phyloP scores from a whole-genome alignment of 2,888 invertebrate genomes.

The Thelaira solivaga region DNA sequence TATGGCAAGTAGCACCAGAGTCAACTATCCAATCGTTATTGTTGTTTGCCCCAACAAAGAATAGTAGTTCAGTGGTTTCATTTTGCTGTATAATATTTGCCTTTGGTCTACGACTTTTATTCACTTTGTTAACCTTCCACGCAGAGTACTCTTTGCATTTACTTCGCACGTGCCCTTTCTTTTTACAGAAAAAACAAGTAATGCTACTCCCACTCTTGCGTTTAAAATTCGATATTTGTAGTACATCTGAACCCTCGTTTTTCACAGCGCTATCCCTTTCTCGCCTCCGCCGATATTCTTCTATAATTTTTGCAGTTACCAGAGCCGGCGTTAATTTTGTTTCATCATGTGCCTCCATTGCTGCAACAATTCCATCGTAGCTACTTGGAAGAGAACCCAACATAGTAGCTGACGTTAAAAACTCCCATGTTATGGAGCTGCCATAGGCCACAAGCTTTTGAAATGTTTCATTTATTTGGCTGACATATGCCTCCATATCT shows the following conservation, averaged over 20 bases:
- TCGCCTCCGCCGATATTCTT: constrained; percentile 44
- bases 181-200: constrained; percentile 60
- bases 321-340: constrained; percentile 30
- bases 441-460: constrained; percentile 42
- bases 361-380: constrained; percentile 55
- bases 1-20: constrained; percentile 60
- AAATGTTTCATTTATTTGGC: constrained; percentile 44
- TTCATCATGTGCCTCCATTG: constrained; percentile 50
- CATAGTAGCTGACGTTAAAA: constrained; percentile 34
- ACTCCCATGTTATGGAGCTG: constrained; percentile 32
- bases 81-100: constrained; percentile 33
- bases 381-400: constrained; percentile 38
- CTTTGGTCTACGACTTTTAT: constrained; percentile 10
- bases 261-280: neutral
- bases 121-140: constrained; percentile 30
- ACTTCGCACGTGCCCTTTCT: constrained; percentile 38
- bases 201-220: constrained; percentile 5
- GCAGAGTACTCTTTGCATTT: constrained; percentile 50
- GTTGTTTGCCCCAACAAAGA: constrained; percentile 20
- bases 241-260: constrained; percentile 8
- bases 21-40: constrained; percentile 59
- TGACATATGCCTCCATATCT: constrained; percentile 47
- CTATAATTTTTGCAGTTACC: constrained; percentile 44
- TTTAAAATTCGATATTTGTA: neutral
- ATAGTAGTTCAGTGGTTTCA: constrained; percentile 12